Percentiles rank a stretch among this genome's conserved stretches.
Conservation (phyloP, 2,888 invertebrate species). For the Neuroscelio doddi region DNA sequence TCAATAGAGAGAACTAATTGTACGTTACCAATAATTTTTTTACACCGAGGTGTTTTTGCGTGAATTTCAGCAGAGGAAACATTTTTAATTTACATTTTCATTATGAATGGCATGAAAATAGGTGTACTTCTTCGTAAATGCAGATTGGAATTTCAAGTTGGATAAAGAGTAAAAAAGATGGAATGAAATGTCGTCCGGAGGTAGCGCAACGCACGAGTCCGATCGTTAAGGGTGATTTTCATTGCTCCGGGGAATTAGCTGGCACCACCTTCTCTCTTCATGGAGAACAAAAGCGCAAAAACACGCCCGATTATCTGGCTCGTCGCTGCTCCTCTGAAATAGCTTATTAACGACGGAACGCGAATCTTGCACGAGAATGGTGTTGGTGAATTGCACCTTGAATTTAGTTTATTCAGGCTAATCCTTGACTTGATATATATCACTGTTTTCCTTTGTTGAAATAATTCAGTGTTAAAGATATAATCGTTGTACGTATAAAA, state of each 20-base stretch:
- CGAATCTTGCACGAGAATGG: conserved; percentile 6
- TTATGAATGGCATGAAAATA: too few species aligned
- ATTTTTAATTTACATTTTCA: too few species aligned
- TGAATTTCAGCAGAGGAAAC: too few species aligned
- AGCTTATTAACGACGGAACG: conserved; percentile 26
- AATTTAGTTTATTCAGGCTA: conserved; percentile 7
- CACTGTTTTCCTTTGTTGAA: too few species aligned
- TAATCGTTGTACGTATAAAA: neutral
- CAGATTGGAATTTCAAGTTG: too few species aligned
- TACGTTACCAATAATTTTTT: too few species aligned
- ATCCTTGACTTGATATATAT: too few species aligned
- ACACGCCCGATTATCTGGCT: conserved; percentile 17
- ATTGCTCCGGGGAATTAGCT: conserved; percentile 47
- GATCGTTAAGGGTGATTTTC: conserved; percentile 50
- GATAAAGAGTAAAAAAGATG: too few species aligned
- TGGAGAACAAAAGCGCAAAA: conserved; percentile 14
- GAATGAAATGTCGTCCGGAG: neutral
- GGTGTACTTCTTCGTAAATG: too few species aligned
- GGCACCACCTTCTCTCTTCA: conserved; percentile 22
- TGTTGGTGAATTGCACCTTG: conserved; percentile 21
- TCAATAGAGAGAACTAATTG: too few species aligned
- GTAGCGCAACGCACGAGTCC: conserved; percentile 4
- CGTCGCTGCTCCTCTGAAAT: conserved; percentile 31
- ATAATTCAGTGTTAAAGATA: too few species aligned
- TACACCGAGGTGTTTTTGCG: too few species aligned